Base-by-base conservation (phyloP, 2,888 invertebrate species). In the Tineola bisselliella region DNA sequence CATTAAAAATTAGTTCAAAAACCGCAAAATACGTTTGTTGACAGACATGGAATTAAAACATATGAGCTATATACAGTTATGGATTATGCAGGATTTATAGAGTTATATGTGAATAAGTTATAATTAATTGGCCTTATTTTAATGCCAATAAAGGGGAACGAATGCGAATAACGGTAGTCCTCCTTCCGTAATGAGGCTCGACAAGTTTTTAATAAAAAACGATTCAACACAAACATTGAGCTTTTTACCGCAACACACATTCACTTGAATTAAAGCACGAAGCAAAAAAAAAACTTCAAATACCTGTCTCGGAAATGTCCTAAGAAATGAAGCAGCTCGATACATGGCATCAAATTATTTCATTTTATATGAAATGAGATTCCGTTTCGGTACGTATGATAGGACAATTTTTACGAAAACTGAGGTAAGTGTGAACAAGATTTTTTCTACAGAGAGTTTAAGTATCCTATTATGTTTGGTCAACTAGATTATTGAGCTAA, bases 281-380 rank as follows among this genome's bases (percentile, higher is more conserved):
- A n/a, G 2, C 17, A 48, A 15, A 25, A 18, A 59, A 25, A 59
- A 59, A 30, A 18, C 12, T 17, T 18, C 10, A 59, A 38, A 19
- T 66, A 65, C 59, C 61, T 64, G 63, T 76, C 81, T 84, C 81
- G 62, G 75, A 68, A 81, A 83, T 64, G 73, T 75, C 73, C 81
- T 76, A 69, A 84, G 76, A 67, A 84, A 83, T 63, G 86, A 84
- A 62, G 86, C 78, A 43, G 81, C 84, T 62, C 86, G 84, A 66
- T 83, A 73, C 86, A 87, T 87, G 30, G 15, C 6, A 15, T 19
- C 17, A 19, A 15, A 25, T 18, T 58, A 56, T 31, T 33, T 33
- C 33, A 33, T 33, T 58, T 54, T 25, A n/a, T 19, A 19, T n/a
- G 3, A 8, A 56, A 56, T 19, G 6, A 6, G 25, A 4, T 25